Conservation (phyloP, 1,140 invertebrate species). For the Penaeus indicus region DNA sequence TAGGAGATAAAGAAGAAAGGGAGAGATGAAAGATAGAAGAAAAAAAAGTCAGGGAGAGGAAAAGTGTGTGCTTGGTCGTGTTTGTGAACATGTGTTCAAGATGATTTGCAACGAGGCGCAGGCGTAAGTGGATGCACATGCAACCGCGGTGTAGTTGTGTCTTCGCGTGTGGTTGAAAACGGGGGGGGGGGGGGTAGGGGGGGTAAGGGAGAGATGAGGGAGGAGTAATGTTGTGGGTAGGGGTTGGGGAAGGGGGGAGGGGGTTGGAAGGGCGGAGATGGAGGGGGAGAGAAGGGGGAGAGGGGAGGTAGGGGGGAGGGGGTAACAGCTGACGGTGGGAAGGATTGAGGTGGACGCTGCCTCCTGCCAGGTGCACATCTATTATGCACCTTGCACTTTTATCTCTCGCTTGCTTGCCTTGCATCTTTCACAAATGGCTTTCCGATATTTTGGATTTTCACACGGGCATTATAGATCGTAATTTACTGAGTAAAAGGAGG, state of each 20-base stretch:
- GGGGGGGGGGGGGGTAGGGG: too few relatives aligned
- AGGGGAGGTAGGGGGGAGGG: background rate
- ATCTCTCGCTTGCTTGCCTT: conserved; percentile 39
- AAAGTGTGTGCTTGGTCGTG: too few relatives aligned
- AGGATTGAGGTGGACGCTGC: too few relatives aligned
- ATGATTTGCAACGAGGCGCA: too few relatives aligned
- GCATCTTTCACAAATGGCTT: conserved; percentile 20
- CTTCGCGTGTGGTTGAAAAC: too few relatives aligned
- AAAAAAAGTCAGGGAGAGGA: background rate
- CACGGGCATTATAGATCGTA: background rate
- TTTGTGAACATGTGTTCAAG: too few relatives aligned
- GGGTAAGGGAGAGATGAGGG: too few relatives aligned
- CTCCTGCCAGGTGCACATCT: conserved; percentile 27
- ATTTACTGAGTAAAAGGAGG: background rate
- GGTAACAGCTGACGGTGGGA: background rate
- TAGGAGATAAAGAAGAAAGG: background rate
- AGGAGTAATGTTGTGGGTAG: too few relatives aligned
- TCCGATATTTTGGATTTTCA: background rate
- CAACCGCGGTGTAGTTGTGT: too few relatives aligned
- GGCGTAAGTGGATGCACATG: too few relatives aligned
- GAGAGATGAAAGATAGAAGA: background rate
- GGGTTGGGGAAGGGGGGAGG: too few relatives aligned
- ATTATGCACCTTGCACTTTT: conserved; percentile 56
- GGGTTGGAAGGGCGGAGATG: too few relatives aligned
- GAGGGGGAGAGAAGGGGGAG: background rate